Percentiles rank a stretch among this genome's conserved stretches.
These are phyloP conservation scores for Okamejei kenojei DNA, from an alignment of 2,797 vertebrate genomes.

Conservation along the genomic window DNA sequence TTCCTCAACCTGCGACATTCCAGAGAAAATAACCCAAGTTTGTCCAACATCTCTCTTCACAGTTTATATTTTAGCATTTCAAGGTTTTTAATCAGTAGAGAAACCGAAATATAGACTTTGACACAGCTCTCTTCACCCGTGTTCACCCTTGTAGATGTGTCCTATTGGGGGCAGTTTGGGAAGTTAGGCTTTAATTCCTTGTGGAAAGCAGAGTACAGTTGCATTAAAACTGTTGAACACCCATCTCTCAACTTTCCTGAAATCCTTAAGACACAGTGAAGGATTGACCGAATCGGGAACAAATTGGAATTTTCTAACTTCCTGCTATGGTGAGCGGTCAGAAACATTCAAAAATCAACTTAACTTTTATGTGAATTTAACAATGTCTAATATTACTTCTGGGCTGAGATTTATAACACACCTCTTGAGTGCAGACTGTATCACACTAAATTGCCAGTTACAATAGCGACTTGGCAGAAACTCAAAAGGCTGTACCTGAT, in stretches of 20 bases:
- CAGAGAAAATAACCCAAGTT: no score
- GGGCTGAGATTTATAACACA: neutral
- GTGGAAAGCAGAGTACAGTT: neutral
- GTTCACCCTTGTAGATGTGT: no score
- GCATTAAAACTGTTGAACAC: neutral
- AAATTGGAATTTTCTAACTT: neutral
- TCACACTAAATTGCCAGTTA: constrained; percentile 3
- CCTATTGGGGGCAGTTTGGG: no score
- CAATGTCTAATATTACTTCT: neutral
- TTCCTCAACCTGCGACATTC: no score
- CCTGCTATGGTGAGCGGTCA: neutral
- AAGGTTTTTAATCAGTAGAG: no score
- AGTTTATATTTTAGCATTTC: no score
- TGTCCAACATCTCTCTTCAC: no score
- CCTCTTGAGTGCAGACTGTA: neutral
- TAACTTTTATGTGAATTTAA: neutral
- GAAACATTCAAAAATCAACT: neutral
- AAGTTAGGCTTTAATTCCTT: no score
- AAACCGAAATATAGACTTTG: no score
- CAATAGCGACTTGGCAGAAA: neutral
- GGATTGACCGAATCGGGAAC: neutral
- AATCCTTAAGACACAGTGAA: neutral
- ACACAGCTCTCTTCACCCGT: no score
- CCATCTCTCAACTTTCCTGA: neutral
- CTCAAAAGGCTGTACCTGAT: constrained; percentile 27